Evolutionary conservation across 2,113 vertebrate species (phyloP).

Genomic region (Triplophysa siluroides): DNA sequence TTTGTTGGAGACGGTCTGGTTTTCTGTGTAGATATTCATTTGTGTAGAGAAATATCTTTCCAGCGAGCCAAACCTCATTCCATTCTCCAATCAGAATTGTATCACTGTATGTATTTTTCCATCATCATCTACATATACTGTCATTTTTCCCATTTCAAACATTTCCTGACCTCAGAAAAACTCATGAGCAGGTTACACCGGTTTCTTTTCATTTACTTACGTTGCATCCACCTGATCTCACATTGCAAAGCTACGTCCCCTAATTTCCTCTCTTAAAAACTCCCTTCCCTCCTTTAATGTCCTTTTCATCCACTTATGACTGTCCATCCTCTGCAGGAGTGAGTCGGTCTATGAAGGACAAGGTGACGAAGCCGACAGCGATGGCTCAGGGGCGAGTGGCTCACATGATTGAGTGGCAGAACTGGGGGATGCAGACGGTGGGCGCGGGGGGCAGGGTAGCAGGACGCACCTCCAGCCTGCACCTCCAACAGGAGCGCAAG

Average conservation of each 20-base stretch:
- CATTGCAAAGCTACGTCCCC: neutral
- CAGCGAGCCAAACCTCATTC: conserved; percentile 71
- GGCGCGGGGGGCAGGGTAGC: conserved; percentile 66
- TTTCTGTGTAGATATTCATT: conserved; percentile 53
- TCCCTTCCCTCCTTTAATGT: conserved; percentile 23
- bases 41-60: conserved; percentile 61
- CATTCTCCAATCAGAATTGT: conserved; percentile 63
- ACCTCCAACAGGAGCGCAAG: conserved; percentile 84
- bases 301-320: conserved; percentile 41
- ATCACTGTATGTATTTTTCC: conserved; percentile 63
- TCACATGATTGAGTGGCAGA: conserved; percentile 99
- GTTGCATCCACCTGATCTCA: conserved; percentile 24
- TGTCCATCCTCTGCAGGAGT: conserved; percentile 74
- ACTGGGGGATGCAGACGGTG: conserved; percentile 86
- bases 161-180: conserved; percentile 34
- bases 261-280: conserved; percentile 14
- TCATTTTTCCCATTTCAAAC: conserved; percentile 46
- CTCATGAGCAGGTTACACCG: conserved; percentile 1
- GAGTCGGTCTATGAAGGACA: conserved; percentile 93
- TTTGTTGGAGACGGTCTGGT: conserved; percentile 45
- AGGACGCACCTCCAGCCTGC: conserved; percentile 78
- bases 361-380: conserved; percentile 94
- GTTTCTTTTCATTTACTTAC: conserved; percentile 9
- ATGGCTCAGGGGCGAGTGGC: conserved; percentile 96
- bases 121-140: conserved; percentile 52